phyloP scores from a whole-genome alignment of 1,140 invertebrate species.

The Sinella curviseta region DNA sequence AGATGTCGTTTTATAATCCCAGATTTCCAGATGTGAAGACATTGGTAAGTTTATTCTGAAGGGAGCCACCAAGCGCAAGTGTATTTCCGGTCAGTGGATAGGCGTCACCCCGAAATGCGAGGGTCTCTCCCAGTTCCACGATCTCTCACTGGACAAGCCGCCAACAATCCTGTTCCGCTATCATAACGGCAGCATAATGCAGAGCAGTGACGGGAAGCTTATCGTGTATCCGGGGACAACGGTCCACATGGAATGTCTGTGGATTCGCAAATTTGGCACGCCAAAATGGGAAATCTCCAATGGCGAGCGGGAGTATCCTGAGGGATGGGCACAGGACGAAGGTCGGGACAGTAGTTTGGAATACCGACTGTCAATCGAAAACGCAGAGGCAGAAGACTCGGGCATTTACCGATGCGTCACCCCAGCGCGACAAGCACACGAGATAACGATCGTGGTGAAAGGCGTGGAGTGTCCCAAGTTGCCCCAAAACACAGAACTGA shows the following conservation, averaged over 20 bases:
- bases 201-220: conserved; percentile 79
- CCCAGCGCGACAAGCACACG: conserved; percentile 74
- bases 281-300: conserved; percentile 27
- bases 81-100: conserved; percentile 74
- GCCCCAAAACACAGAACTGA: conserved; percentile 68
- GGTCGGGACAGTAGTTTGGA: conserved; percentile 71
- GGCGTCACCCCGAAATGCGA: conserved; percentile 74
- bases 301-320: conserved; percentile 67
- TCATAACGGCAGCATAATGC: conserved; percentile 76
- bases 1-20: conserved; percentile 25
- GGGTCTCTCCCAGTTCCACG: conserved; percentile 79
- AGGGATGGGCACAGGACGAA: conserved; percentile 82
- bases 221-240: conserved; percentile 81
- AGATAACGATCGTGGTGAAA: conserved; percentile 72
- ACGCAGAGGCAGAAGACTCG: conserved; percentile 75
- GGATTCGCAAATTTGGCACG: conserved; percentile 63
- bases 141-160: conserved; percentile 82
- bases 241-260: conserved; percentile 82
- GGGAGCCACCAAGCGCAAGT: conserved; percentile 65
- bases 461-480: conserved; percentile 71
- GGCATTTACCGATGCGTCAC: conserved; percentile 79
- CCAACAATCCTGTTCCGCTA: conserved; percentile 81
- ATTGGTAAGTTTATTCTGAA: conserved; percentile 70
- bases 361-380: conserved; percentile 76
- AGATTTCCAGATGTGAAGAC: conserved; percentile 68